These are phyloP conservation scores for Hylaeus anthracinus DNA, from an alignment of 1,140 invertebrate species.

Conservation along the genomic window DNA sequence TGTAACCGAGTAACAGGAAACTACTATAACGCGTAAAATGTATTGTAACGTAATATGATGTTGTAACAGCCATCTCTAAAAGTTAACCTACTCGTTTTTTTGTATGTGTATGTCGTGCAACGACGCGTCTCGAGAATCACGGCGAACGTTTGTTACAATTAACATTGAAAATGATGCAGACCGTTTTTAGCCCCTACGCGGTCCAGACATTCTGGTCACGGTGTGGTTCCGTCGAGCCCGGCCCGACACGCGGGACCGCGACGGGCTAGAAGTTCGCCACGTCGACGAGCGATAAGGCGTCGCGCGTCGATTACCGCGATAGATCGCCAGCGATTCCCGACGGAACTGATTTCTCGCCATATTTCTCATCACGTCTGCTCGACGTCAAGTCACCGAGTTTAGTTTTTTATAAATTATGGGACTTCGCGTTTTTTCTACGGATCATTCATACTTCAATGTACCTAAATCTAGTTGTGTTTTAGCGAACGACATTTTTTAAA, in stretches of 20 bases:
- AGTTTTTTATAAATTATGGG: slow-evolving; percentile 40
- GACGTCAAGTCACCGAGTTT: slow-evolving; percentile 54
- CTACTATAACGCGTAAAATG: slow-evolving; percentile 72
- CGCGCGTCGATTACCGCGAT: background rate
- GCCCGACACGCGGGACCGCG: too few species aligned
- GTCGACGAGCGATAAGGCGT: slow-evolving; percentile 18
- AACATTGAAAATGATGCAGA: too few species aligned
- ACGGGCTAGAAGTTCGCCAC: too few species aligned
- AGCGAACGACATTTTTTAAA: slow-evolving; percentile 24
- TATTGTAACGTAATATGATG: slow-evolving; percentile 75
- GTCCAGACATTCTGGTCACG: too few species aligned
- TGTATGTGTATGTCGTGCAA: slow-evolving; percentile 69
- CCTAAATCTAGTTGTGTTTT: slow-evolving; percentile 41
- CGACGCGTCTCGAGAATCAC: slow-evolving; percentile 55
- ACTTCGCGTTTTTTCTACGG: slow-evolving; percentile 24
- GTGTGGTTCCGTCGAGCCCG: too few species aligned
- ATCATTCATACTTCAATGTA: slow-evolving; percentile 11
- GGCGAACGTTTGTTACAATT: slow-evolving; percentile 40
- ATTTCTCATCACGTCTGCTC: slow-evolving; percentile 42
- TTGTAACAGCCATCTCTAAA: slow-evolving; percentile 68
- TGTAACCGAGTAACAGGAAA: slow-evolving; percentile 75
- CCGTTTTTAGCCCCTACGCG: too few species aligned
- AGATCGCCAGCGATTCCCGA: slow-evolving; percentile 35
- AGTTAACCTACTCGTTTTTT: slow-evolving; percentile 69
- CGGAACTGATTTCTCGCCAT: slow-evolving; percentile 18